Percentiles rank a stretch among this genome's conserved stretches.
Conservation (phyloP, 2,888 invertebrate genomes). For the Leptarthrus brevirostris region DNA sequence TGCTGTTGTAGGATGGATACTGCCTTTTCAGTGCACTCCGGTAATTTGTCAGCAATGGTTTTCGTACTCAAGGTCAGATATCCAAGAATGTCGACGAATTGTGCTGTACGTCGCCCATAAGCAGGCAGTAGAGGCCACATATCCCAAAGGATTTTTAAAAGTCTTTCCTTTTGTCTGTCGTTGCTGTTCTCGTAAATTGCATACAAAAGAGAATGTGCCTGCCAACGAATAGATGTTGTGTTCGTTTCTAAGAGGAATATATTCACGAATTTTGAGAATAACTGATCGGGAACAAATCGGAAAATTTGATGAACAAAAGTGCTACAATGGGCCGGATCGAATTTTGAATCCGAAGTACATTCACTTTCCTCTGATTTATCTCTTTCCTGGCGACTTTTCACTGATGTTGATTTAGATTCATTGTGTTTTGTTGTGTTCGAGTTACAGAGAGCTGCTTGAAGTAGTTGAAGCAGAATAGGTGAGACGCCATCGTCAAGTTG, state of each 20-base stretch:
- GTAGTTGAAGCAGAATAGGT: conserved; percentile 87
- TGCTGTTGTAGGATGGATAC: conserved; percentile 88
- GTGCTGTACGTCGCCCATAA: conserved; percentile 93
- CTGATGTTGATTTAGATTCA: conserved; percentile 57
- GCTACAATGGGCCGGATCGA: conserved; percentile 76
- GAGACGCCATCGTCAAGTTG: conserved; percentile 91
- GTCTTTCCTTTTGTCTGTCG: conserved; percentile 78
- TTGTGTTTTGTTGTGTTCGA: conserved; percentile 57
- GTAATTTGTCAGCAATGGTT: conserved; percentile 73
- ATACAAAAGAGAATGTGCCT: conserved; percentile 87
- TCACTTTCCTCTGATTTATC: conserved; percentile 77
- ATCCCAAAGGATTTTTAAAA: conserved; percentile 88
- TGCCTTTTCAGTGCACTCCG: conserved; percentile 87
- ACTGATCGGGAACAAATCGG: conserved; percentile 69
- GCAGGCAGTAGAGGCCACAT: conserved; percentile 91
- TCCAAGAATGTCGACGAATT: conserved; percentile 96
- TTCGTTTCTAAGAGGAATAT: conserved; percentile 94
- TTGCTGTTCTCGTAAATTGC: conserved; percentile 88
- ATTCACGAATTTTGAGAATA: conserved; percentile 78
- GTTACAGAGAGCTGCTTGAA: conserved; percentile 88
- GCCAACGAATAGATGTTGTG: conserved; percentile 93
- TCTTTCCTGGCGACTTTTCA: conserved; percentile 71
- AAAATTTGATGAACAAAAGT: conserved; percentile 78
- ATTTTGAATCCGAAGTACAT: conserved; percentile 70
- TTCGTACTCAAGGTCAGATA: conserved; percentile 91